Conservation (phyloP, 2,113 vertebrate genomes). For the Dolichotis patagonum region DNA sequence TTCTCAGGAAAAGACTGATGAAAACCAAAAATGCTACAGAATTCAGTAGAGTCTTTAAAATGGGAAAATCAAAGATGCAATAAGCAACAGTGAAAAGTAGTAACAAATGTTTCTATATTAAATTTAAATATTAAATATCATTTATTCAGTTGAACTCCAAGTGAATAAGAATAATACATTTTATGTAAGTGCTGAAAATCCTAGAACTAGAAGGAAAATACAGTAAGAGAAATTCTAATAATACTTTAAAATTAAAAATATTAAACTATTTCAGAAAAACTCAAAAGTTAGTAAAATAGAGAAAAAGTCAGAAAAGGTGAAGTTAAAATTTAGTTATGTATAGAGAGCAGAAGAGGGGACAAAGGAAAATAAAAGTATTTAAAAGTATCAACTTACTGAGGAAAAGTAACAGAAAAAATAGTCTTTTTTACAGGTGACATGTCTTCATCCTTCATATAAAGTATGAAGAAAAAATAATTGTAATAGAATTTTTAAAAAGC, state of each 20-base stretch:
- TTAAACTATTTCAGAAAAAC: not conserved
- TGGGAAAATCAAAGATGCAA: not conserved
- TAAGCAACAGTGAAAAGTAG: not conserved
- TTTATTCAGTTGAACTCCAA: not conserved
- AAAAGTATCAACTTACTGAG: not conserved
- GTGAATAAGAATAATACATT: not conserved
- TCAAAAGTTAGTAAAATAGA: not conserved
- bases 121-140: not conserved
- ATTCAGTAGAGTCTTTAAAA: not conserved
- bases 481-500: not conserved
- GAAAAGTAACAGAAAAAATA: not conserved
- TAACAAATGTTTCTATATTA: not conserved
- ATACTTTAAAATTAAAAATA: not conserved
- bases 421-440: not conserved
- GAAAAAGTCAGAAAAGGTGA: not conserved
- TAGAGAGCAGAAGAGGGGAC: too few species aligned
- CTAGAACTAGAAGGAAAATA: not conserved
- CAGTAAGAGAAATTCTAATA: not conserved
- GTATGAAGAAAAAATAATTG: not conserved
- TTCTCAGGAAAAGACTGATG: not conserved
- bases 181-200: not conserved
- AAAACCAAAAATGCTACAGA: not conserved
- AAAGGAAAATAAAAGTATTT: not conserved
- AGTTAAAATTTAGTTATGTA: not conserved
- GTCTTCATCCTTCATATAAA: not conserved